Evolutionary conservation across 2,797 vertebrate species (phyloP).

Genomic region (Enteromius mattozi): DNA sequence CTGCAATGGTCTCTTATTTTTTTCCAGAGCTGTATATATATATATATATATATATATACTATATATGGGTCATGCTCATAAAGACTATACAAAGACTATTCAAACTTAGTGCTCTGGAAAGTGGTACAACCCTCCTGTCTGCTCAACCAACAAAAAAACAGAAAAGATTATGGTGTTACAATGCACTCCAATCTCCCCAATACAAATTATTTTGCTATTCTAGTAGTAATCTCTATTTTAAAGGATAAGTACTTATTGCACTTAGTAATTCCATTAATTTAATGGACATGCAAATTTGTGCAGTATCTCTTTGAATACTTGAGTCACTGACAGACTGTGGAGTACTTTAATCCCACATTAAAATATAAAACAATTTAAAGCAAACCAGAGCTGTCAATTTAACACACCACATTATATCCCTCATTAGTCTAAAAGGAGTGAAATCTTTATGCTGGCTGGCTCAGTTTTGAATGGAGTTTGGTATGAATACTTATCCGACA

Average conservation of each 20-base stretch:
- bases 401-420: not conserved
- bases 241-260: not conserved
- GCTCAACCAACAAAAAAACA: not conserved
- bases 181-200: not conserved
- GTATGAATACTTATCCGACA: conserved; percentile 36
- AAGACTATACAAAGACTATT: not conserved
- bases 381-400: not conserved
- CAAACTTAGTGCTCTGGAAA: not conserved
- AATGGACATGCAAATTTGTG: conserved; percentile 13
- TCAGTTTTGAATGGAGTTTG: conserved; percentile 21
- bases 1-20: too few species aligned
- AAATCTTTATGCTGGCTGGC: conserved; percentile 1
- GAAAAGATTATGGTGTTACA: not conserved
- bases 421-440: conserved; percentile 10
- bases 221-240: not conserved
- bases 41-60: too few species aligned
- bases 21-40: too few species aligned
- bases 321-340: conserved; percentile 14
- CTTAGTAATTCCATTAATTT: conserved; percentile 5
- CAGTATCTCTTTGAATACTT: conserved; percentile 18
- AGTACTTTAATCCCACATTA: conserved; percentile 17
- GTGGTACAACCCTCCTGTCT: not conserved
- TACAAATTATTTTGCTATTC: not conserved
- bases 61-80: not conserved
- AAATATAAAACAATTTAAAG: conserved; percentile 8